Percentiles rank a stretch among this genome's conserved stretches.
Conservation (phyloP, 92 coral and sea anemone genomes). For the Siderastrea siderea region DNA sequence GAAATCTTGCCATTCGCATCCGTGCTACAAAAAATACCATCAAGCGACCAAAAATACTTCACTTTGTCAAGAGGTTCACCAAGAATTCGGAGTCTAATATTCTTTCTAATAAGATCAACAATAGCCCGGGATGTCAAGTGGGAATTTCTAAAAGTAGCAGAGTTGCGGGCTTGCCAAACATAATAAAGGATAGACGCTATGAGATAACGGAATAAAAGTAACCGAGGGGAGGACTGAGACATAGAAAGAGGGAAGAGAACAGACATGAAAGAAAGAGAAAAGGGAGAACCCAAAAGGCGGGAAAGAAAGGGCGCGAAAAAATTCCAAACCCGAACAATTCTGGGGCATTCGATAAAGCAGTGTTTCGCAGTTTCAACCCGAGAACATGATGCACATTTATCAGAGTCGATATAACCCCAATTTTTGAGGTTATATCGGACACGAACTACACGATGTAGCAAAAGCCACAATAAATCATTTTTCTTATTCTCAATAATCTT, state of each 20-base stretch:
- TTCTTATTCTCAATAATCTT: constrained; percentile 12
- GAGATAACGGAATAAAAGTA: neutral
- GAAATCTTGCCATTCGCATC: too few relatives aligned
- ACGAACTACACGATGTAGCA: neutral
- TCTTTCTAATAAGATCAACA: too few relatives aligned
- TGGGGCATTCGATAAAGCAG: constrained; percentile 33
- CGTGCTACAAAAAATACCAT: too few relatives aligned
- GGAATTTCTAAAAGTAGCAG: neutral
- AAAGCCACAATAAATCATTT: constrained; percentile 23
- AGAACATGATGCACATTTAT: constrained; percentile 26
- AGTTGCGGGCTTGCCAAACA: neutral
- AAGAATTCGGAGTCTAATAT: too few relatives aligned
- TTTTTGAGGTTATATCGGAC: constrained; percentile 11
- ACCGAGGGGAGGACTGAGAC: neutral
- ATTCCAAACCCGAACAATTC: constrained; percentile 10
- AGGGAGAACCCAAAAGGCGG: neutral
- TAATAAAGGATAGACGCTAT: neutral
- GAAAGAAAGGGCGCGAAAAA: neutral
- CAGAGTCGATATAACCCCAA: constrained; percentile 3
- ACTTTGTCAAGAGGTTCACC: too few relatives aligned
- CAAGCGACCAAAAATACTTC: too few relatives aligned
- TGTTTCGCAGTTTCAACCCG: neutral
- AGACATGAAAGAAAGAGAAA: neutral
- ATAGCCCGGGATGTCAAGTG: too few relatives aligned
- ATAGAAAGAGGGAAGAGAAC: neutral